Evolutionary conservation across 2,113 vertebrate species (phyloP).

Genomic region (Scophthalmus maximus): DNA sequence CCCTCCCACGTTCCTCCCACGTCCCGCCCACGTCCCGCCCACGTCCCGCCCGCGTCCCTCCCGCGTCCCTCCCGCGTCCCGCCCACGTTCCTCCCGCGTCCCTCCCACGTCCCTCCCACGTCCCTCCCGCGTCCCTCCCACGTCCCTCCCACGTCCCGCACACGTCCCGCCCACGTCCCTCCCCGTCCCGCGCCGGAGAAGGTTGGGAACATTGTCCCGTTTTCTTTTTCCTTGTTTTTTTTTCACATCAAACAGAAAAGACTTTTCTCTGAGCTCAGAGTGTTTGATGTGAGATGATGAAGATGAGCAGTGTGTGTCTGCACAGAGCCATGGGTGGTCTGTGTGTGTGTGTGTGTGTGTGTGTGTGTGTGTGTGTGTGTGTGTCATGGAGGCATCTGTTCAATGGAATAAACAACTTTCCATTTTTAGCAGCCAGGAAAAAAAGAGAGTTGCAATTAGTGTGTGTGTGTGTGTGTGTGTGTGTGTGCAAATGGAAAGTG

Average conservation of each 20-base stretch:
- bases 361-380: constrained; percentile 30
- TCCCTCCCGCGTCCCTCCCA: too few species aligned
- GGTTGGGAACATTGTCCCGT: not conserved
- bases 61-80: too few species aligned
- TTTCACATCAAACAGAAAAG: not conserved
- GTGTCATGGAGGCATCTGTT: constrained; percentile 64
- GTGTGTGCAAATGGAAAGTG: constrained; percentile 27
- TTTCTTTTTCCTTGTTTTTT: too few species aligned
- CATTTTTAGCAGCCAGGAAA: constrained; percentile 64
- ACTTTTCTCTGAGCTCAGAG: too few species aligned
- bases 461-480: constrained; percentile 31
- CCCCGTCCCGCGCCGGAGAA: too few species aligned
- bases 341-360: constrained; percentile 10
- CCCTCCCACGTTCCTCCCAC: too few species aligned
- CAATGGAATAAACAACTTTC: constrained; percentile 69
- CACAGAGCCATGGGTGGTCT: constrained; percentile 33
- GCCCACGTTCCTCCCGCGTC: too few species aligned
- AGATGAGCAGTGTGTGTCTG: constrained; percentile 13
- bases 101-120: too few species aligned
- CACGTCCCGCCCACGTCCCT: too few species aligned
- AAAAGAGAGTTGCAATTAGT: constrained; percentile 37
- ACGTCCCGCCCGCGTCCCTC: too few species aligned
- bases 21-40: too few species aligned
- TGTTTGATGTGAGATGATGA: constrained; percentile 11
- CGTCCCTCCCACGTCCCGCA: too few species aligned